Base-by-base conservation (phyloP, 2,888 invertebrate genomes). In the Brachylomia viminalis region DNA sequence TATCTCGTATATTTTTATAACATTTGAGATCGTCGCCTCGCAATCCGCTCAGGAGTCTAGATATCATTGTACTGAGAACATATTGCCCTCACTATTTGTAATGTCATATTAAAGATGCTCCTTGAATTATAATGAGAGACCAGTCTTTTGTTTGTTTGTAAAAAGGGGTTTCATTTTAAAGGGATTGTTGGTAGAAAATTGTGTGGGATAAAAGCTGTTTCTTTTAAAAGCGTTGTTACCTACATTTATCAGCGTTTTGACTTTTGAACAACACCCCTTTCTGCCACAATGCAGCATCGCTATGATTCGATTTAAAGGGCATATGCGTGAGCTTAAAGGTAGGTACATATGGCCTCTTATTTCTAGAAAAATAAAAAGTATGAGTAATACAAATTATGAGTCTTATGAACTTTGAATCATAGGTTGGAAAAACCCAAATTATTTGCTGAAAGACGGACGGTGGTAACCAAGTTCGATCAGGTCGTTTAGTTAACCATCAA, bases 51-150 rank as follows among this genome's bases (percentile, higher is more conserved):
- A 86, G 0, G 33, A 64, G 49, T 54, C 74, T 76, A 78, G 76
- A 84, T 86, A 78, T 84, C 68, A 76, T 74, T 73, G 58, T 78
- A 59, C 74, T 27, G n/a, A 20, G 23, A 68, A 79, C 82, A 59
- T 82, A 73, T 79, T 68, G 72, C 77, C 38, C 65, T 69, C 75
- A 75, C 74, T 64, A 79, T 73, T 77, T 73, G 58, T 84, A 82
- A 80, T 79, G 82, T 79, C 83, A 80, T 80, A 84, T 80, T 87
- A 84, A 78, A 80, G 71, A 84, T 81, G 83, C 86, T 84, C 13
- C 74, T 64, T 73, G 86, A 83, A 87, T 87, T 71, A 49, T 80
- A 87, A 86, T 84, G 76, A 85, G 81, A 65, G 52, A 79, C 58
- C 68, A 65, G 72, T 23, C 59, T 80, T 66, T 69, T 77, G 71